These are phyloP conservation scores for Dastarcus helophoroides DNA, from an alignment of 2,888 invertebrate species.

Conservation along the genomic window DNA sequence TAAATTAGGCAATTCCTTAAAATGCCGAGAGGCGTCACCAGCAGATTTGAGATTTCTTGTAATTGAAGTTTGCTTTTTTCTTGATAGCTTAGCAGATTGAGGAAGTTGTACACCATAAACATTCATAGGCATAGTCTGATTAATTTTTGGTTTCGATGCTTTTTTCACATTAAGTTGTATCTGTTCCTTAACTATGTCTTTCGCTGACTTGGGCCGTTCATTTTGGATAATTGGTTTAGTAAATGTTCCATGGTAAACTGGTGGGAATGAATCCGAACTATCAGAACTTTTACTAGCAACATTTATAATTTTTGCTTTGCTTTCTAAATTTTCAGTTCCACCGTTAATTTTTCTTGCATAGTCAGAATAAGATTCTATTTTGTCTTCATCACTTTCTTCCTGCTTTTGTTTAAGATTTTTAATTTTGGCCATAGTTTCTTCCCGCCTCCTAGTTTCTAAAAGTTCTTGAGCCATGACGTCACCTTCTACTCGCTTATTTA, in stretches of 20 bases:
- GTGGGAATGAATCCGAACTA: slow-evolving; percentile 26
- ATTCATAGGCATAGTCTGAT: slow-evolving; percentile 31
- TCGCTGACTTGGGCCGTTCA: slow-evolving; percentile 32
- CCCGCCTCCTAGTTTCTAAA: slow-evolving; percentile 39
- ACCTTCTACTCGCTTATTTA: slow-evolving; percentile 50
- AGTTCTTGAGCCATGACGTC: slow-evolving; percentile 48
- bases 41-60: slow-evolving; percentile 27
- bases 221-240: slow-evolving; percentile 7
- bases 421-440: slow-evolving; percentile 28
- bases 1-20: slow-evolving; percentile 18
- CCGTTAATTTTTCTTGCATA: slow-evolving; percentile 27
- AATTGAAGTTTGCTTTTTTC: slow-evolving; percentile 12
- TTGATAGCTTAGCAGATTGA: slow-evolving; percentile 15
- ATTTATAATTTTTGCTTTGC: slow-evolving; percentile 5
- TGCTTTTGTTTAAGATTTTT: slow-evolving; percentile 19
- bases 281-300: slow-evolving; percentile 4
- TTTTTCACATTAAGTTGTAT: slow-evolving; percentile 7
- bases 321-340: slow-evolving; percentile 9
- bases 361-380: slow-evolving; percentile 31
- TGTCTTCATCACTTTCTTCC: slow-evolving; percentile 24
- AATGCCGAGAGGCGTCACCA: slow-evolving; percentile 24
- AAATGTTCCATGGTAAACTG: slow-evolving; percentile 21
- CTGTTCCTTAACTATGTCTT: slow-evolving; percentile 27
- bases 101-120: slow-evolving; percentile 19
- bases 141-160: slow-evolving; percentile 11